A percentile compares a stretch with the other conserved stretches of the same genome.
Evolutionary conservation across 2,888 invertebrate species (phyloP).

Genomic region (Rhamphomyia laevipes): DNA sequence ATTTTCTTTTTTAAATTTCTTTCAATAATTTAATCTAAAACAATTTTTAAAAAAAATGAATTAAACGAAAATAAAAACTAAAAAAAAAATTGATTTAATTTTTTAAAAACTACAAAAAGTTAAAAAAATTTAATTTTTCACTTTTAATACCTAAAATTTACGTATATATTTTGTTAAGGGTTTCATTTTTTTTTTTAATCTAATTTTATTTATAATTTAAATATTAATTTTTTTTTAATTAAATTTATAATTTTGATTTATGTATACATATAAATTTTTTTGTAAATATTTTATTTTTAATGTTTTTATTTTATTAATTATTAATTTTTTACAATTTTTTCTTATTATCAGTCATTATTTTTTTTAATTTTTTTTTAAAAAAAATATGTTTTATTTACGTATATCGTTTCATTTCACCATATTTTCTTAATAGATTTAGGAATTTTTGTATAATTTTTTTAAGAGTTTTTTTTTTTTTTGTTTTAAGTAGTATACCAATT

Average conservation of each 20-base stretch:
- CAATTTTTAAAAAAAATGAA: constrained; percentile 8
- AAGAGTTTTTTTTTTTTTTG: too few relatives aligned
- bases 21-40: constrained; percentile 12
- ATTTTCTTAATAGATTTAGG: too few relatives aligned
- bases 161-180: constrained; percentile 13
- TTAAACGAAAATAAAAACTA: constrained; percentile 6
- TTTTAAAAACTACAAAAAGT: constrained; percentile 15
- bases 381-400: constrained; percentile 20
- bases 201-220: constrained; percentile 1
- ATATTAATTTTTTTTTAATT: constrained; percentile 22
- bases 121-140: constrained; percentile 15
- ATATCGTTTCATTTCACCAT: constrained; percentile 18
- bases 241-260: constrained; percentile 9
- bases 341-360: too few relatives aligned
- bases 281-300: too few relatives aligned
- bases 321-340: too few relatives aligned
- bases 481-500: too few relatives aligned
- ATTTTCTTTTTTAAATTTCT: constrained; percentile 9
- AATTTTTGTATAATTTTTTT: too few relatives aligned
- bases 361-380: too few relatives aligned
- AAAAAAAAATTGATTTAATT: neutral
- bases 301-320: too few relatives aligned
- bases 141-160: constrained; percentile 12
- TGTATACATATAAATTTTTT: too few relatives aligned
- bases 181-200: constrained; percentile 12